A percentile compares a stretch with the other conserved stretches of the same genome.
These are phyloP conservation scores for Cathartes aura DNA, from an alignment of 2,113 vertebrate species.

Conservation along the genomic window DNA sequence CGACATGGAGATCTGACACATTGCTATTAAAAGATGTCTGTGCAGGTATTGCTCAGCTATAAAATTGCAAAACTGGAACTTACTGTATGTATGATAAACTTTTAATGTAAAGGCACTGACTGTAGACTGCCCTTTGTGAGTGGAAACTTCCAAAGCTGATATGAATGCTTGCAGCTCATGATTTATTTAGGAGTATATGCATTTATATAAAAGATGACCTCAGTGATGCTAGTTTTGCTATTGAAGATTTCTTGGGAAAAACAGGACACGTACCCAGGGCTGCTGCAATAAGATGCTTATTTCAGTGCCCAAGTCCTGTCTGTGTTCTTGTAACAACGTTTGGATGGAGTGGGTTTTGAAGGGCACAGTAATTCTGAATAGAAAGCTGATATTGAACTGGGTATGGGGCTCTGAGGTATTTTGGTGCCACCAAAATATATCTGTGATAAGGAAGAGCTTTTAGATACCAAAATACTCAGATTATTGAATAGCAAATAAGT, in stretches of 20 bases:
- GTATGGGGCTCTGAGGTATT: background rate
- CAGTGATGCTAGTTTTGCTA: background rate
- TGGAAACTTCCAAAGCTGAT: background rate
- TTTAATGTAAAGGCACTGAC: background rate
- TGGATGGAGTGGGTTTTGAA: background rate
- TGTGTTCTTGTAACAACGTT: background rate
- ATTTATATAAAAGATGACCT: background rate
- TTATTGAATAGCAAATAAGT: background rate
- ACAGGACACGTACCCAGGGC: background rate
- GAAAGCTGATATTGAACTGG: background rate
- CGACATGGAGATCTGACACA: background rate
- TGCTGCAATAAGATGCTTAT: background rate
- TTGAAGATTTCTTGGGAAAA: background rate
- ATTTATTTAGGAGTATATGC: background rate
- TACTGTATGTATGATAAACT: rapidly evolving
- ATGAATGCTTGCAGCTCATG: background rate
- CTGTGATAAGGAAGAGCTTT: background rate
- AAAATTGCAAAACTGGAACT: slow-evolving; percentile 28
- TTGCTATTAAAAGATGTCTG: background rate
- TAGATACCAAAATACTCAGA: background rate
- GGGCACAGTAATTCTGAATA: background rate
- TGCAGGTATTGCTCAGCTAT: slow-evolving; percentile 1
- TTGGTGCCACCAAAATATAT: background rate
- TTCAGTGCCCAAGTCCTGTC: background rate
- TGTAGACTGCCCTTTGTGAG: background rate